These are phyloP conservation scores for Rhogogaster chlorosoma DNA, from an alignment of 2,888 invertebrate species.

Conservation along the genomic window DNA sequence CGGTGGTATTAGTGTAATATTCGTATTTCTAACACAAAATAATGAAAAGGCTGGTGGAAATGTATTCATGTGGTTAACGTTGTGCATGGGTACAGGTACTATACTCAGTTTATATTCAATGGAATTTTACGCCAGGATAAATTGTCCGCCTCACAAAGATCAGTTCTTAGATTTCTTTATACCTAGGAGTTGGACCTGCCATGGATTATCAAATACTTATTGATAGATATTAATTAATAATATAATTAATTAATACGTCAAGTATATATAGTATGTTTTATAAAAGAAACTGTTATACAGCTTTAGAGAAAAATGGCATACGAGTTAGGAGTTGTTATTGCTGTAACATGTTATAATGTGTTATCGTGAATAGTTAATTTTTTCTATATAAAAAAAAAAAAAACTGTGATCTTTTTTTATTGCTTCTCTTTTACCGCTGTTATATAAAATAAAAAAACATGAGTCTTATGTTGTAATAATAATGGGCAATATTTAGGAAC, in stretches of 20 bases:
- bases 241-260: neutral
- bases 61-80: constrained; percentile 90
- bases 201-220: constrained; percentile 19
- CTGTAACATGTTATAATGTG: neutral
- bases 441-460: neutral
- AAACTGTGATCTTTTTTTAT: neutral
- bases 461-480: neutral
- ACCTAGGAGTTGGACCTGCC: constrained; percentile 79
- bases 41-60: constrained; percentile 83
- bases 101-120: constrained; percentile 89
- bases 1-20: constrained; percentile 83
- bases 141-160: constrained; percentile 82
- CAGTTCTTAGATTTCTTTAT: constrained; percentile 77
- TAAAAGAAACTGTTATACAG: neutral
- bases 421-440: neutral
- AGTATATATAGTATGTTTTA: neutral
- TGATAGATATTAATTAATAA: neutral
- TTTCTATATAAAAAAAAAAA: too few relatives aligned
- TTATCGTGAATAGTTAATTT: neutral
- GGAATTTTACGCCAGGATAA: constrained; percentile 91
- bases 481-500: neutral
- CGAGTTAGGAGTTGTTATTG: neutral
- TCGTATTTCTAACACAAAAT: constrained; percentile 80
- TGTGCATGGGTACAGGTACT: constrained; percentile 89
- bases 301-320: neutral